Base-by-base conservation (phyloP, 2,113 vertebrate species). In the Menidia beryllina region DNA sequence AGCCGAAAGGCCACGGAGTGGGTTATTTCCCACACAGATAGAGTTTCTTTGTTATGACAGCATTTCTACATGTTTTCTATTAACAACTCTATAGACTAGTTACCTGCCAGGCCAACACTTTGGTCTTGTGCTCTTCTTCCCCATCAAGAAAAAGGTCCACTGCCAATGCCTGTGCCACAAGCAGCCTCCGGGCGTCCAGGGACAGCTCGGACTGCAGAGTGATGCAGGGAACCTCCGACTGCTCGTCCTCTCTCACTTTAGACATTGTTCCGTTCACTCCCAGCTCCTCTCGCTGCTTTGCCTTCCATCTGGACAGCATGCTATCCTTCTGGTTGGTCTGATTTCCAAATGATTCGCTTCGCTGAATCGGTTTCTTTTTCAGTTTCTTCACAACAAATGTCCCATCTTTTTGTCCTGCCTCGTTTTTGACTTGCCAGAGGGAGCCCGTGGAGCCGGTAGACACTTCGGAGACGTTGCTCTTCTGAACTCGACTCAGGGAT, bases 21-120 rank as follows among this genome's bases (percentile, higher is more conserved):
- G n/a, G 41, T 21, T 17, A 4, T 15, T 25, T 23, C 27, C 7
- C 19, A 2, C 17, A 50, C 50, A 38, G 13, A 10, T 10, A 3
- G 30, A 2, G 30, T 34, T 34, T 34, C 30, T 34, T 6, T 34
- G 30, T 3, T 34, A 34, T 34, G 7, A 34, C 30, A 34, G 14
- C 41, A 19, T 45, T 45, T 45, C 30, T 34, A 34, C 30, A 34
- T 8, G 30, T 61, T 30, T 50, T 63, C 39, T 38, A 41, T n/a
- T 21, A 49, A 27, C 10, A 24, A 60, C 12, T 6, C 7, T 69
- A 15, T 2, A 52, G 59, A 15, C 70, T 36, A 47, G 12, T 62
- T 95, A 98, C 97, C 96, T 99, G 95, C 97, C 97, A 98, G 56
- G 82, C 81, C 73, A 93, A 86, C 43, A 98, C 93, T 81, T 91